Evolutionary conservation across 2,113 vertebrate species (phyloP).

Genomic region (Furnarius figulus): DNA sequence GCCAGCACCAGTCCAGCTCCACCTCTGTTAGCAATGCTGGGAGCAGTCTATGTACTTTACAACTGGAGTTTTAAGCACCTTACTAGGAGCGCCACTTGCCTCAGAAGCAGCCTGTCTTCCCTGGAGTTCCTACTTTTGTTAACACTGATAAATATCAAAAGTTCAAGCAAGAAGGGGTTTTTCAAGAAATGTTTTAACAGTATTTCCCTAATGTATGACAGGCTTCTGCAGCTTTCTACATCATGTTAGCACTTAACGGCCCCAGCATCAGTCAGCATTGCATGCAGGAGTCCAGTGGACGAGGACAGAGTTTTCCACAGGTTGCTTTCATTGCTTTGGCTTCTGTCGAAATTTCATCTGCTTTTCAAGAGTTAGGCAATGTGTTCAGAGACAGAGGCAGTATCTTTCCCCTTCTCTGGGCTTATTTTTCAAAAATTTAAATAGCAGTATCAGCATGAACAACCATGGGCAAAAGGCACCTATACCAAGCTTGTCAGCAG

Average conservation of each 20-base stretch:
- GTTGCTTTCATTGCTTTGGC: neutral
- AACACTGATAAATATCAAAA: neutral
- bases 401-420: neutral
- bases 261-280: neutral
- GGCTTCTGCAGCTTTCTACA: neutral
- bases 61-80: neutral
- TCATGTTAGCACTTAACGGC: neutral
- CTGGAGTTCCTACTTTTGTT: neutral
- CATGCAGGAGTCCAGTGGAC: neutral
- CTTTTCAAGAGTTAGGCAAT: neutral
- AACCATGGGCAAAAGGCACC: neutral
- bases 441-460: neutral
- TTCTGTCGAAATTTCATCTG: neutral
- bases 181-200: neutral
- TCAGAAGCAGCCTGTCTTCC: neutral
- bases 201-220: neutral
- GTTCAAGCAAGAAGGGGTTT: neutral
- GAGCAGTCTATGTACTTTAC: neutral
- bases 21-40: neutral
- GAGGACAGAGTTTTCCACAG: neutral
- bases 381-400: neutral
- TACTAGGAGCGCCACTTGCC: accelerated
- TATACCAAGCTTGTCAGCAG: neutral
- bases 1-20: neutral
- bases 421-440: neutral